phyloP scores from a whole-genome alignment of 2,797 vertebrate genomes.

The Lates japonicus region DNA sequence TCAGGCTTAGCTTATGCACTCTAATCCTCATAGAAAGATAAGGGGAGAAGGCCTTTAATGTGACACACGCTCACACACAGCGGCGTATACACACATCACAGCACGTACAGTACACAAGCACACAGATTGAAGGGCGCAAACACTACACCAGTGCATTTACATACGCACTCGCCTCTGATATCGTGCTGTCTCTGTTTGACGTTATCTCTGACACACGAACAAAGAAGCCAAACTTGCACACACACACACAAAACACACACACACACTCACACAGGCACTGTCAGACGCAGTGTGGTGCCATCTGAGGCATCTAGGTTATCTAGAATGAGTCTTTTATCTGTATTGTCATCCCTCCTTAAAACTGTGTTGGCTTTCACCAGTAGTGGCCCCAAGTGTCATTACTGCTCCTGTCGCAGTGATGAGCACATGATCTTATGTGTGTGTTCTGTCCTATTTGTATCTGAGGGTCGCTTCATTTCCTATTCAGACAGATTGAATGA shows the following conservation, averaged over 20 bases:
- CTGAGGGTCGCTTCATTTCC: conserved; percentile 8
- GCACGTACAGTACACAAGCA: conserved; percentile 8
- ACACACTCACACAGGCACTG: conserved; percentile 14
- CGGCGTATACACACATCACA: conserved; percentile 30
- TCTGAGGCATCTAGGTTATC: conserved; percentile 68
- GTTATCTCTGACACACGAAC: conserved; percentile 59
- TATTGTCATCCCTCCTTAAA: conserved; percentile 48
- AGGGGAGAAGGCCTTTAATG: conserved; percentile 65
- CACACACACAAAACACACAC: neutral
- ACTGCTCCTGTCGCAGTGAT: neutral
- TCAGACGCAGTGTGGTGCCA: conserved; percentile 41
- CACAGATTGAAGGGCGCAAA: conserved; percentile 27
- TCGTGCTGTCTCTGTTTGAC: conserved; percentile 36
- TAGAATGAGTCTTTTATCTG: conserved; percentile 53
- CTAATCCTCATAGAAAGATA: conserved; percentile 78
- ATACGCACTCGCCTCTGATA: conserved; percentile 31
- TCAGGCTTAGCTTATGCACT: conserved; percentile 72
- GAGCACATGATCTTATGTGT: conserved; percentile 13
- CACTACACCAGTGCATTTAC: conserved; percentile 20
- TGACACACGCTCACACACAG: conserved; percentile 40
- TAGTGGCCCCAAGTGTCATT: neutral
- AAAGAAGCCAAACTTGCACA: conserved; percentile 4
- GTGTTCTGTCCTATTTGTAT: conserved; percentile 6
- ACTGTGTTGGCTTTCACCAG: conserved; percentile 5
- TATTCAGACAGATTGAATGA: conserved; percentile 18